Conservation (phyloP, 2,888 invertebrate genomes). For the Crematogaster levior region DNA sequence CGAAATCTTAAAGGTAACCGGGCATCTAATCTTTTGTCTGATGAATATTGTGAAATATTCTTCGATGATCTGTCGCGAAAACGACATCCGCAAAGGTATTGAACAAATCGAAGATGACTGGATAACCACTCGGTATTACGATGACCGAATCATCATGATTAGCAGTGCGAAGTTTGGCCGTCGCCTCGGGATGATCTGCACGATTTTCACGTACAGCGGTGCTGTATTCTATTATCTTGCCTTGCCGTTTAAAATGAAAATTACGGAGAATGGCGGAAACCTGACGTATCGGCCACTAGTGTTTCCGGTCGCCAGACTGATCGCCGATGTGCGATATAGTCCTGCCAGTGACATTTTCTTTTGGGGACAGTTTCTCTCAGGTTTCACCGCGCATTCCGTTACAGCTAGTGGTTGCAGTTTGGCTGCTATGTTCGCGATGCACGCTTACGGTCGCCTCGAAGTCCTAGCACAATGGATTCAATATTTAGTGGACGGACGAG, state of each 20-base stretch:
- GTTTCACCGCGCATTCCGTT: conserved; percentile 58
- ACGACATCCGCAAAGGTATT: conserved; percentile 69
- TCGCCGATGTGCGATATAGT: conserved; percentile 63
- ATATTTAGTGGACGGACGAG: conserved; percentile 59
- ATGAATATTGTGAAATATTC: conserved; percentile 75
- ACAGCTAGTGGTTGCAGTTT: conserved; percentile 62
- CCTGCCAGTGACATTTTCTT: conserved; percentile 65
- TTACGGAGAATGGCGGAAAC: conserved; percentile 55
- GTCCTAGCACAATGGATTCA: conserved; percentile 68
- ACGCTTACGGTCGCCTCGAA: conserved; percentile 71
- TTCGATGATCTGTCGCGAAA: conserved; percentile 64
- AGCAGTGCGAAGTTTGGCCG: conserved; percentile 71
- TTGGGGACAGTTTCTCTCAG: conserved; percentile 49
- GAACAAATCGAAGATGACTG: conserved; percentile 69
- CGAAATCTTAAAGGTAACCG: conserved; percentile 67
- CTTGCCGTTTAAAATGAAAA: conserved; percentile 54
- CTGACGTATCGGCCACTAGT: conserved; percentile 52
- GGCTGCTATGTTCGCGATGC: conserved; percentile 68
- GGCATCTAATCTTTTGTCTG: conserved; percentile 73
- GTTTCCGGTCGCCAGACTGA: conserved; percentile 51
- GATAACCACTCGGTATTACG: neutral
- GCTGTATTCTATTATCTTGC: conserved; percentile 34
- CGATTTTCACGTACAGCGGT: conserved; percentile 57
- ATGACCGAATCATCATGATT: conserved; percentile 69
- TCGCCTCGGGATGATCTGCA: conserved; percentile 64